A percentile compares a stretch with the other conserved stretches of the same genome.
Conservation (phyloP, 2,113 vertebrate genomes). For the Pseudorasbora parva region DNA sequence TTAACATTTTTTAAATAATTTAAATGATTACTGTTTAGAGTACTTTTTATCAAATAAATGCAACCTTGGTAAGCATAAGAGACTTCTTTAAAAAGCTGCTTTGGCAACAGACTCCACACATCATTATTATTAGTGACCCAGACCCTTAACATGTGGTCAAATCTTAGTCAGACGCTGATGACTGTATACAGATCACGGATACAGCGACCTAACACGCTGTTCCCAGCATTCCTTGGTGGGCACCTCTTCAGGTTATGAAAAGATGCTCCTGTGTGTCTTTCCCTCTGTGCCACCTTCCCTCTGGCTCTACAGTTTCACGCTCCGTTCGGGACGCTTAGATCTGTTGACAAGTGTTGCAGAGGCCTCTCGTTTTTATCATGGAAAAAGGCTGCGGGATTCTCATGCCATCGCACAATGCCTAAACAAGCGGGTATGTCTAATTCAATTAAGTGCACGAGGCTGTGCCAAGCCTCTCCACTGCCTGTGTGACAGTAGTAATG, state of each 20-base stretch:
- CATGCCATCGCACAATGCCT: constrained; percentile 78
- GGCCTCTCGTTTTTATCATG: constrained; percentile 67
- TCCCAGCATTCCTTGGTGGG: constrained; percentile 25
- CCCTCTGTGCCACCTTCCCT: constrained; percentile 34
- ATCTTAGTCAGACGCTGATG: constrained; percentile 45
- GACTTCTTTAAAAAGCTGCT: neutral
- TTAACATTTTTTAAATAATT: neutral
- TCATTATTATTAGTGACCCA: neutral
- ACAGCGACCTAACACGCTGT: constrained; percentile 20
- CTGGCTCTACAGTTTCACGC: constrained; percentile 38
- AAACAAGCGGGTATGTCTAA: constrained; percentile 84
- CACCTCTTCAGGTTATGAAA: constrained; percentile 40
- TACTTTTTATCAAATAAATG: neutral
- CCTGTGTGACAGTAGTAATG: constrained; percentile 78
- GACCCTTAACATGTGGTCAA: constrained; percentile 23
- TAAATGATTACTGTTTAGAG: neutral
- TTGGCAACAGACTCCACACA: neutral
- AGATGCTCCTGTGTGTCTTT: constrained; percentile 48
- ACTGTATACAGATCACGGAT: neutral
- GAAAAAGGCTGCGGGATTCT: constrained; percentile 74
- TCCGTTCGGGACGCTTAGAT: constrained; percentile 69
- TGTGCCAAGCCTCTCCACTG: constrained; percentile 77
- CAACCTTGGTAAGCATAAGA: neutral
- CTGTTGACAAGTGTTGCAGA: constrained; percentile 72
- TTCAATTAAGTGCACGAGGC: constrained; percentile 80